These are phyloP conservation scores for Sebastes trivittatus DNA, from an alignment of 2,797 vertebrate species.

Conservation along the genomic window DNA sequence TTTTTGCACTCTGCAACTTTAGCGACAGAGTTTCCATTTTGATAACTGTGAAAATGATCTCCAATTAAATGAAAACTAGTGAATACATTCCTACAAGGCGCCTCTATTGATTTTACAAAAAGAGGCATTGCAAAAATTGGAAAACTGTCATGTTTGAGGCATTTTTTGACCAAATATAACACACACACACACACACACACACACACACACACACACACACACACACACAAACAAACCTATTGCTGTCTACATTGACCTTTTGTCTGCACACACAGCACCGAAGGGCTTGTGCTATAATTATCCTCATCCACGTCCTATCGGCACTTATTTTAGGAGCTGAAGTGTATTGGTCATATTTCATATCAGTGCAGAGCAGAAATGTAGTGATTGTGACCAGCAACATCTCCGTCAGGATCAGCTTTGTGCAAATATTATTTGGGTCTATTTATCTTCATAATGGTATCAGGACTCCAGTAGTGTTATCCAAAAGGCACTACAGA, in stretches of 20 bases:
- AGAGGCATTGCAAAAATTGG: too few species aligned
- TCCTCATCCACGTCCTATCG: slow-evolving; percentile 19
- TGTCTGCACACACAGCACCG: slow-evolving; percentile 23
- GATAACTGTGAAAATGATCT: not conserved
- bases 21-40: not conserved
- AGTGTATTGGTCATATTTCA: slow-evolving; percentile 10
- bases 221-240: not conserved
- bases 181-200: not conserved
- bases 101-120: not conserved
- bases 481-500: not conserved
- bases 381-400: not conserved
- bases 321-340: not conserved
- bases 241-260: slow-evolving; percentile 48
- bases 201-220: not conserved
- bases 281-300: slow-evolving; percentile 45
- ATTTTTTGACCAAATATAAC: not conserved
- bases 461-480: not conserved
- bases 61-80: not conserved
- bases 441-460: not conserved
- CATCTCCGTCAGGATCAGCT: not conserved
- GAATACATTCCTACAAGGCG: not conserved
- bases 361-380: not conserved
- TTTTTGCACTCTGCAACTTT: not conserved
- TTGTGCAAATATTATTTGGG: not conserved
- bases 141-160: too few species aligned